Percentiles rank a stretch among this genome's conserved stretches.
Evolutionary conservation across 2,113 vertebrate species (phyloP).

Genomic region (Pseudonaja textilis): DNA sequence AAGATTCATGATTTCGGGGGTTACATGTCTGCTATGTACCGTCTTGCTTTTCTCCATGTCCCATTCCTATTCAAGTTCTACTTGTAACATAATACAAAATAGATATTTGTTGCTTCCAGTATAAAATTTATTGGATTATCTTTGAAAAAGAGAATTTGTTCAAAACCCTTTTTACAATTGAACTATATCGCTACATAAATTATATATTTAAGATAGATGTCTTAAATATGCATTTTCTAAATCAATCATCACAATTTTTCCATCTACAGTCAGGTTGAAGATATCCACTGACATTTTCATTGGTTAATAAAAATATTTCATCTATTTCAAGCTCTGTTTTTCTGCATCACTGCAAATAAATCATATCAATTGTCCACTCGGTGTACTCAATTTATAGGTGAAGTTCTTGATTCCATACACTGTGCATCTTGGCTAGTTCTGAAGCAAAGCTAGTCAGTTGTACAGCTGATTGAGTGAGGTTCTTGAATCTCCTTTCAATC

Average conservation of each 20-base stretch:
- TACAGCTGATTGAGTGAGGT: neutral
- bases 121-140: neutral
- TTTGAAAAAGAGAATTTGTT: neutral
- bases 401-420: neutral
- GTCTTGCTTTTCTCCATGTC: neutral
- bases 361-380: neutral
- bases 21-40: neutral
- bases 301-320: neutral
- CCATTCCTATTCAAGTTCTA: neutral
- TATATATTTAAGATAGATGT: neutral
- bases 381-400: neutral
- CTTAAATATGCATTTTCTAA: neutral
- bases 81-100: neutral
- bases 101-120: neutral
- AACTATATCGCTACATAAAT: neutral
- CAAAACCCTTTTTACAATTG: neutral
- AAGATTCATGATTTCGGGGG: neutral
- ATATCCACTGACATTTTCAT: neutral
- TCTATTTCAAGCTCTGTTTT: neutral
- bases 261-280: neutral
- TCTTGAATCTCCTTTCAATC: neutral
- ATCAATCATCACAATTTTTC: neutral
- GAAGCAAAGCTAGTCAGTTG: neutral
- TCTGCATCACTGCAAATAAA: neutral
- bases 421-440: neutral